These are phyloP conservation scores for Hippopotamus amphibius DNA, from an alignment of 2,113 vertebrate species.

Conservation along the genomic window DNA sequence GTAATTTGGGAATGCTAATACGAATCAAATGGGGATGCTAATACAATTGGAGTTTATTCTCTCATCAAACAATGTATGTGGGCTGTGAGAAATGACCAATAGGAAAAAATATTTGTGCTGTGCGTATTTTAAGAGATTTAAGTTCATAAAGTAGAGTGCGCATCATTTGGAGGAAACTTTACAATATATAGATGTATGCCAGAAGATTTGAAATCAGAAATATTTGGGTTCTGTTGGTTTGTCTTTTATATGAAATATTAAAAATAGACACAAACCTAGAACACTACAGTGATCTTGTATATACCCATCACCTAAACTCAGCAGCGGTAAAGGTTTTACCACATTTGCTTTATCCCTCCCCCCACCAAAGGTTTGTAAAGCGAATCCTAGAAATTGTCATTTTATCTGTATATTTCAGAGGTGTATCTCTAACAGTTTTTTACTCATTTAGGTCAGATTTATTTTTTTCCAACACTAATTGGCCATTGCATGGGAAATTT, in stretches of 20 bases:
- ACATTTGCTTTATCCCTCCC: not conserved
- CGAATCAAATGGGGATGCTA: not conserved
- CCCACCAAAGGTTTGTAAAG: slow-evolving; percentile 22
- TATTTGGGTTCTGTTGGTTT: not conserved
- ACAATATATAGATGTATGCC: not conserved
- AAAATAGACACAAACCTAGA: slow-evolving; percentile 9
- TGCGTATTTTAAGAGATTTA: not conserved
- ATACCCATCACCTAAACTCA: not conserved
- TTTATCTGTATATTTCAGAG: not conserved
- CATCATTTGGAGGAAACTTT: slow-evolving; percentile 42
- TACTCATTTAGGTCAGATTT: not conserved
- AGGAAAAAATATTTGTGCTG: not conserved
- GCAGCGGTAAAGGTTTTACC: not conserved
- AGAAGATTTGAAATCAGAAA: not conserved
- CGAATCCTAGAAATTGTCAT: slow-evolving; percentile 11
- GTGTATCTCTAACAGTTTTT: not conserved
- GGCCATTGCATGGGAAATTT: not conserved
- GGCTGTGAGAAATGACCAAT: not conserved
- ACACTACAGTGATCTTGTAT: not conserved
- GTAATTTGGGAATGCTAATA: not conserved
- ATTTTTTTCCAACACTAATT: slow-evolving; percentile 27
- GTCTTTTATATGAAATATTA: slow-evolving; percentile 12
- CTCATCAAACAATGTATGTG: not conserved
- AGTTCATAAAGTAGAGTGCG: not conserved
- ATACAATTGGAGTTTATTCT: not conserved